Conservation (phyloP, 1,140 invertebrate genomes). For the Apis florea region DNA sequence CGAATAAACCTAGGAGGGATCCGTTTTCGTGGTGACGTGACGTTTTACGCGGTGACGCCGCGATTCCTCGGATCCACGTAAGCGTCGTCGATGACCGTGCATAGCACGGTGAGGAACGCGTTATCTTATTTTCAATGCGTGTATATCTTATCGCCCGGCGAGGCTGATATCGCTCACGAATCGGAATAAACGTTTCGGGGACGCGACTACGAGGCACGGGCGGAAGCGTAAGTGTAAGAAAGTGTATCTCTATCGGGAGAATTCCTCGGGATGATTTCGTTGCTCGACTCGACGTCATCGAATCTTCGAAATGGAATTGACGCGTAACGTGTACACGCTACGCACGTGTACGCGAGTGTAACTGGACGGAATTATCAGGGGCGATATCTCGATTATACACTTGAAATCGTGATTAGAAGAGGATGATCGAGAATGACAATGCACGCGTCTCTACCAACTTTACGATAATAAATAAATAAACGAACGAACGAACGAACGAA, state of each 20-base stretch:
- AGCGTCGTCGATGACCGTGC: slow-evolving; percentile 34
- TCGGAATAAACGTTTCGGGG: slow-evolving; percentile 31
- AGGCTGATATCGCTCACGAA: slow-evolving; percentile 42
- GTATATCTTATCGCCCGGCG: slow-evolving; percentile 51
- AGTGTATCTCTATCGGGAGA: background rate
- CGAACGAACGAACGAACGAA: background rate
- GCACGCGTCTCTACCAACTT: background rate
- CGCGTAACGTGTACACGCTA: background rate
- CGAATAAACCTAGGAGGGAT: slow-evolving; percentile 15
- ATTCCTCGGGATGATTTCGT: slow-evolving; percentile 1
- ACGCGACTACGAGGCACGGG: slow-evolving; percentile 20
- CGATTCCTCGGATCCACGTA: slow-evolving; percentile 35
- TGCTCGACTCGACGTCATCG: background rate
- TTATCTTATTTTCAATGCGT: slow-evolving; percentile 60
- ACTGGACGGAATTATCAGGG: background rate
- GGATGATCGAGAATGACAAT: background rate
- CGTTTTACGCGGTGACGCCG: slow-evolving; percentile 29
- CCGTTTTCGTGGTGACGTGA: slow-evolving; percentile 32
- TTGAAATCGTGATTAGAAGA: slow-evolving; percentile 6
- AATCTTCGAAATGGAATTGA: background rate
- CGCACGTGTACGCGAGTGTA: background rate
- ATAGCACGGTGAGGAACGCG: background rate
- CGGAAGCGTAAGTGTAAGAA: background rate
- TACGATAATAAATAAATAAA: slow-evolving; percentile 19
- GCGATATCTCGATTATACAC: background rate